Base-by-base conservation (phyloP, 2,797 vertebrate species). In the Poeciliopsis paucimaculata region DNA sequence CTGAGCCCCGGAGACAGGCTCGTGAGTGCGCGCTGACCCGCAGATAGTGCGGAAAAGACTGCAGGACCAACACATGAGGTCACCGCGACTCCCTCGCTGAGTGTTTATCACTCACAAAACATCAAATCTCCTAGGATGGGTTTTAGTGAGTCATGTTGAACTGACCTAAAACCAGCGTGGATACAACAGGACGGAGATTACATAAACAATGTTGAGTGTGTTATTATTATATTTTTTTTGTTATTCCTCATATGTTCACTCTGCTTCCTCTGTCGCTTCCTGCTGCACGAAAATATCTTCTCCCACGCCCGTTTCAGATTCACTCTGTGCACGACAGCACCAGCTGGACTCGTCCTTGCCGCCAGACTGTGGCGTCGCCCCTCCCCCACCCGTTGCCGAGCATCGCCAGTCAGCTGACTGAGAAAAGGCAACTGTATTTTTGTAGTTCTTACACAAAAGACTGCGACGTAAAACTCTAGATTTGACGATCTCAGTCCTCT, bases 11-110 rank as follows among this genome's bases (percentile, higher is more conserved):
- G 3, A 55, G 71, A 76, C 53, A 43, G 39, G 73, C 43, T 70
- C 45, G 28, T 75, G 81, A 47, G 82, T 81, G 62, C 15, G 49
- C 34, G n/a, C 20, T 83, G 80, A 85, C 82, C 70, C 62, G 36
- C 36, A 76, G 72, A 85, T 57, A 45, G 31, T 12, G n/a, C 70
- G 70, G 74, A 77, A 82, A 87, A 78, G 77, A 80, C 62, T 31
- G 47, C 34, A 82, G 76, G 87, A 76, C 82, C 2, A 93, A 88
- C 87, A 91, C 5, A 86, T 93, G 91, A 93, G 76, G 86, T 93
- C 92, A 92, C 76, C 49, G 64, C 41, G 72, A 78, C 81, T 84
- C 79, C 68, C 73, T 78, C 31, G 5, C 80, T 83, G 82, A 84
- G 82, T 78, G 80, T 88, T 88, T 84, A 90, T 92, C 89, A 84